phyloP scores from a whole-genome alignment of 2,797 vertebrate species.

The Peromyscus melanophrys region DNA sequence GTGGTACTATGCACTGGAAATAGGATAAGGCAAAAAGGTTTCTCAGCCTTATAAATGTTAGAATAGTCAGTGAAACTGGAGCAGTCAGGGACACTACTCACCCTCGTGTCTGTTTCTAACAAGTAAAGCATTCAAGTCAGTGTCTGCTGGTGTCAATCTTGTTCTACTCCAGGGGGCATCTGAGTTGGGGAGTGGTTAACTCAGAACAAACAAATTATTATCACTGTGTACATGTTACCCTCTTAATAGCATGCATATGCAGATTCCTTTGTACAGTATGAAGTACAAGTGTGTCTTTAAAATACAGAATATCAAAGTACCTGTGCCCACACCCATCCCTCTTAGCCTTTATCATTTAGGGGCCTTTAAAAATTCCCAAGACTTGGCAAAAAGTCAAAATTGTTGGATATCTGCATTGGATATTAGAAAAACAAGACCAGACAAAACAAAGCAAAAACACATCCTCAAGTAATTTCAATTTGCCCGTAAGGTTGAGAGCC shows the following conservation, averaged over 20 bases:
- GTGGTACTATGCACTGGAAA: not conserved
- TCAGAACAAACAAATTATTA: not conserved
- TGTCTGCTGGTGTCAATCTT: not conserved
- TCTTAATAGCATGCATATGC: not conserved
- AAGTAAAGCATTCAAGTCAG: not conserved
- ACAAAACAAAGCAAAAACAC: not conserved
- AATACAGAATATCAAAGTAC: not conserved
- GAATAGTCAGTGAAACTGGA: not conserved
- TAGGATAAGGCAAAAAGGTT: not conserved
- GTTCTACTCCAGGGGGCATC: not conserved
- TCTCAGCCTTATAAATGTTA: not conserved
- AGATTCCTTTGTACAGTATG: not conserved
- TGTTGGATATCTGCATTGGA: not conserved
- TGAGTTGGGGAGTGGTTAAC: not conserved
- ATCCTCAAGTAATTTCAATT: not conserved
- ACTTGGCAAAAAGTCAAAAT: not conserved
- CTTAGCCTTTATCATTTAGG: not conserved
- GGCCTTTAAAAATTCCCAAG: not conserved
- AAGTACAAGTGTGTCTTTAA: not conserved
- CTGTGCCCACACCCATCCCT: too few species aligned
- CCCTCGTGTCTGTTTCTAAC: not conserved
- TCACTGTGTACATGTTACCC: not conserved
- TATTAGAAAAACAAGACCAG: not conserved
- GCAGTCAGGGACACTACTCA: not conserved
- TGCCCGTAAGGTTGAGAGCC: not conserved